Percentiles rank a stretch among this genome's conserved stretches.
Evolutionary conservation across 2,888 invertebrate species (phyloP).

Genomic region (Schizotus pectinicornis): DNA sequence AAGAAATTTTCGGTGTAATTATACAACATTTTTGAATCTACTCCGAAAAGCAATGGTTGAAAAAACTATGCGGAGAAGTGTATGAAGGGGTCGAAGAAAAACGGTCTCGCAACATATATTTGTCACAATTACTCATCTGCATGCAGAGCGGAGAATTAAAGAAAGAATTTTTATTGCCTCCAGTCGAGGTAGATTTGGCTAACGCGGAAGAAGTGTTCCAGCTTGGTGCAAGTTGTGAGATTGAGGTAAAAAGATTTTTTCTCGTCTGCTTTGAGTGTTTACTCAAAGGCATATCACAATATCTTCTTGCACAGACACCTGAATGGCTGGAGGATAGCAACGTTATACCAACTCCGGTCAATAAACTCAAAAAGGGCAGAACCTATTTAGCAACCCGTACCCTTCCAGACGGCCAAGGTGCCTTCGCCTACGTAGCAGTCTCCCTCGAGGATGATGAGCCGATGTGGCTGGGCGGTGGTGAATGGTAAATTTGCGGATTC

Average conservation of each 20-base stretch:
- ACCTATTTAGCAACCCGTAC: slow-evolving; percentile 60
- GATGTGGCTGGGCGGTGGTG: slow-evolving; percentile 52
- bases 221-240: slow-evolving; percentile 37
- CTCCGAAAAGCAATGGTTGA: slow-evolving; percentile 51
- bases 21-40: not conserved
- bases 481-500: slow-evolving; percentile 44
- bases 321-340: slow-evolving; percentile 52
- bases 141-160: slow-evolving; percentile 56
- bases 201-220: slow-evolving; percentile 53
- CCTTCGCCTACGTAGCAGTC: slow-evolving; percentile 59
- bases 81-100: slow-evolving; percentile 52
- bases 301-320: slow-evolving; percentile 36
- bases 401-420: slow-evolving; percentile 57
- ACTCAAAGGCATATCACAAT: not conserved
- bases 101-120: slow-evolving; percentile 58
- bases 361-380: slow-evolving; percentile 51
- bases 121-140: slow-evolving; percentile 56
- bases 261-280: not conserved
- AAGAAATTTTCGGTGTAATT: not conserved
- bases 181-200: slow-evolving; percentile 52
- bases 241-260: too few species aligned
- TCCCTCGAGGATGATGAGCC: slow-evolving; percentile 56
- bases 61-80: slow-evolving; percentile 55
- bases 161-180: slow-evolving; percentile 53
- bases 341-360: slow-evolving; percentile 35